Evolutionary conservation across 1,140 invertebrate species (phyloP).

Genomic region (Drosophila rhopaloa): DNA sequence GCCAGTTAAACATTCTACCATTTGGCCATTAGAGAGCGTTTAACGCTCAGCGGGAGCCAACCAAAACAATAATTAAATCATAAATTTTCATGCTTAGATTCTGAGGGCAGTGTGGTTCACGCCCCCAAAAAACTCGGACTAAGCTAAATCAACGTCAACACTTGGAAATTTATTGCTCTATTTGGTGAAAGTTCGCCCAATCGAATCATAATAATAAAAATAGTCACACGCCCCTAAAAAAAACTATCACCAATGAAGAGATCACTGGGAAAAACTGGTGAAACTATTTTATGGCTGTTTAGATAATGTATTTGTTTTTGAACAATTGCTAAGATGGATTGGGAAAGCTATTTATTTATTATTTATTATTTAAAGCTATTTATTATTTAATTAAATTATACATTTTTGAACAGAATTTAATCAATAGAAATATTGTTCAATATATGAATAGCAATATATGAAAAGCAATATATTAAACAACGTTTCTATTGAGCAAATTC

Average conservation of each 20-base stretch:
- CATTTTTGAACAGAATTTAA: too few species aligned
- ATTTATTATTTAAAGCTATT: too few species aligned
- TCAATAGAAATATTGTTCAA: too few species aligned
- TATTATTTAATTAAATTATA: too few species aligned
- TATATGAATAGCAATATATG: too few species aligned
- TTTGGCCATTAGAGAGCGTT: constrained; percentile 50
- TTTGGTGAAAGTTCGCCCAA: constrained; percentile 58
- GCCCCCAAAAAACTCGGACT: background rate
- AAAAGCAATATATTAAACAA: too few species aligned
- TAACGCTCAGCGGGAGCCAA: constrained; percentile 52
- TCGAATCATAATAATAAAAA: constrained; percentile 77
- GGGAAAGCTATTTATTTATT: background rate
- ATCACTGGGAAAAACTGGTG: background rate
- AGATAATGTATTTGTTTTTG: too few species aligned
- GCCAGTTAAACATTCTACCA: background rate
- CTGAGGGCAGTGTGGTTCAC: background rate
- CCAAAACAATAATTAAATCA: constrained; percentile 81
- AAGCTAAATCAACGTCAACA: constrained; percentile 66
- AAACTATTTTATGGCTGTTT: too few species aligned
- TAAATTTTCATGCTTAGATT: constrained; percentile 50
- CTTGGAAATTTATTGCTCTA: constrained; percentile 76
- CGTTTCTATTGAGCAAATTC: too few species aligned
- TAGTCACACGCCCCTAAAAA: constrained; percentile 63
- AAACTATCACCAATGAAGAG: background rate
- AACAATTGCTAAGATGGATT: background rate